Base-by-base conservation (phyloP, 2,113 vertebrate species). In the Hepsetus odoe region DNA sequence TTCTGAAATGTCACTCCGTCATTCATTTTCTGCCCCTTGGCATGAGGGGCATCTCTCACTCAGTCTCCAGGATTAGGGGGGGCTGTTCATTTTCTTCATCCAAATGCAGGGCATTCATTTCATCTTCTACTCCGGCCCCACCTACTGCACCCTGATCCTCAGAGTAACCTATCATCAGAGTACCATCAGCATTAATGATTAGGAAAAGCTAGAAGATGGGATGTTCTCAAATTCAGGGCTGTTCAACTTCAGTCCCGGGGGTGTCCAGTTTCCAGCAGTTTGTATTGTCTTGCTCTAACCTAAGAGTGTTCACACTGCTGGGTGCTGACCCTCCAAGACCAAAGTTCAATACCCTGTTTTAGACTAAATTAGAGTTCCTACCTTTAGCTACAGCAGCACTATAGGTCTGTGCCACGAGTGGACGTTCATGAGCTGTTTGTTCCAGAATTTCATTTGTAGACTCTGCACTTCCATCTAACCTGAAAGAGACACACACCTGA, bases 41-140 rank as follows among this genome's bases (percentile, higher is more conserved):
- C 10, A 32, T 53, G 44, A 76, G 42, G 51, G 55, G 30, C 53
- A 6, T 11, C 14, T 40, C 77, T 82, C 73, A 99, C 89, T 99
- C 98, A 0, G 97, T 98, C 88, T 96, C 95, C 10, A 98, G 95
- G 85, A 98, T 96, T 92, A 98, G 95, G 1, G 98, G 98, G n/a
- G 97, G 98, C 65, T 98, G 96, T 85, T 99, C 98, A 5, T 96
- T 96, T 88, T 99, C 98, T 13, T 99, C 98, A 0, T 99, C 98
- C 68, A 98, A 72, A 73, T 93, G 93, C 65, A 99, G 87, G 1
- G 95, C 89, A 44, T 73, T 92, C 79, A 96, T 89, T 88, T 99
- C 97, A 0, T 98, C 96, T 35, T 99, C 98, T 58, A 97, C 86
- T 24, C 94, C 94, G 1, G 92, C 82, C 8, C 98, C 97, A 3